A percentile compares a stretch with the other conserved stretches of the same genome.
Evolutionary conservation across 2,888 invertebrate species (phyloP).

Genomic region (Xanthia icteritia): DNA sequence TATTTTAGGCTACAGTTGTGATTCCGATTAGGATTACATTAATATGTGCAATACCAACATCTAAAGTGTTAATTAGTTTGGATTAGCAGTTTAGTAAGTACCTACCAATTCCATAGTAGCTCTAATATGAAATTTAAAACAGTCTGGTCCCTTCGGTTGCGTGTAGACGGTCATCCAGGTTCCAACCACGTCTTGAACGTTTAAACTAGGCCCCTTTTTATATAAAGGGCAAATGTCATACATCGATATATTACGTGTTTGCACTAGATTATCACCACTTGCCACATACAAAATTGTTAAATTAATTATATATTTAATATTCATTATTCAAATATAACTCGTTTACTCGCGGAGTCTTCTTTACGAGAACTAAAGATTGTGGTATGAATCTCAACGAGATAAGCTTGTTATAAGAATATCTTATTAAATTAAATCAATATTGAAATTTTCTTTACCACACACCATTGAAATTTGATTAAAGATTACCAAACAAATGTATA

Average conservation of each 20-base stretch:
- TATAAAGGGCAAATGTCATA: slow-evolving; percentile 59
- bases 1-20: not conserved
- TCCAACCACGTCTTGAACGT: slow-evolving; percentile 69
- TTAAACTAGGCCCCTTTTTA: slow-evolving; percentile 60
- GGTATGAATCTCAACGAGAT: not conserved
- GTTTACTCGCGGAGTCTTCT: slow-evolving; percentile 45
- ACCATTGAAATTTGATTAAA: slow-evolving; percentile 48
- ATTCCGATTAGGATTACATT: not conserved
- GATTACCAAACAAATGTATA: slow-evolving; percentile 49
- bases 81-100: not conserved
- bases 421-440: slow-evolving; percentile 44
- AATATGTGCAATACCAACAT: not conserved
- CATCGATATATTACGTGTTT: slow-evolving; percentile 32
- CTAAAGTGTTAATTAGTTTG: slow-evolving; percentile 5
- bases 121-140: slow-evolving; percentile 70
- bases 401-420: slow-evolving; percentile 39
- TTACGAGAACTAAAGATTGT: slow-evolving; percentile 23
- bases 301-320: slow-evolving; percentile 53
- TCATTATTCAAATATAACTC: slow-evolving; percentile 58
- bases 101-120: slow-evolving; percentile 72
- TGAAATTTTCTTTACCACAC: slow-evolving; percentile 33
- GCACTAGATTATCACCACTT: slow-evolving; percentile 45
- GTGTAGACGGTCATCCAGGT: slow-evolving; percentile 74
- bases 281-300: slow-evolving; percentile 36
- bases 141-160: slow-evolving; percentile 69